Percentiles rank a stretch among this genome's conserved stretches.
Evolutionary conservation across 2,888 invertebrate species (phyloP).

Genomic region (Subacronicta megacephala): DNA sequence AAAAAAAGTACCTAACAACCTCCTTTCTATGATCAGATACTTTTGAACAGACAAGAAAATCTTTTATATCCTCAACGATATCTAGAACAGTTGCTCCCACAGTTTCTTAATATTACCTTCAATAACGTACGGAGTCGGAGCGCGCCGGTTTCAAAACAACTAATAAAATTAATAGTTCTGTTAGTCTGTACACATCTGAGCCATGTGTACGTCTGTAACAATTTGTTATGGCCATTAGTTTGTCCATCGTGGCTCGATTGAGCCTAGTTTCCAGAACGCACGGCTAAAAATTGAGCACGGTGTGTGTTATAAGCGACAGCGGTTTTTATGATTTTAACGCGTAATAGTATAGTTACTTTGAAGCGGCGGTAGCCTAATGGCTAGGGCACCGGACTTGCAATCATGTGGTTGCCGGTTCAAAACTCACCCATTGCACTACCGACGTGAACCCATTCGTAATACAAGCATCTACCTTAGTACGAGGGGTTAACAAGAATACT

Average conservation of each 20-base stretch:
- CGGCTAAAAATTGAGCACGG: conserved; percentile 61
- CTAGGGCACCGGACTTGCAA: too few species aligned
- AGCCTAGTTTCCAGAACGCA: conserved; percentile 70
- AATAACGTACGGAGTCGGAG: conserved; percentile 21
- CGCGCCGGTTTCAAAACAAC: conserved; percentile 60
- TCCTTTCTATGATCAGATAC: not conserved
- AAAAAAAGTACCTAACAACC: too few species aligned
- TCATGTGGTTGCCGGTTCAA: too few species aligned
- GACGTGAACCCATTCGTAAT: too few species aligned
- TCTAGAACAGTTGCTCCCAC: conserved; percentile 36
- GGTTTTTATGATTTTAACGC: too few species aligned
- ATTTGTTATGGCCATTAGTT: conserved; percentile 76
- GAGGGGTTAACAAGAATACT: too few species aligned
- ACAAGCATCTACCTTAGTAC: too few species aligned
- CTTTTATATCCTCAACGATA: conserved; percentile 14
- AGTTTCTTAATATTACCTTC: conserved; percentile 40
- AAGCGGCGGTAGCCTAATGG: too few species aligned
- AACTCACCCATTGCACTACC: too few species aligned
- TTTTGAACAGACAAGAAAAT: conserved; percentile 10
- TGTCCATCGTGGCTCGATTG: conserved; percentile 63
- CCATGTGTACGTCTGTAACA: conserved; percentile 62
- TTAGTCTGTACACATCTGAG: conserved; percentile 60
- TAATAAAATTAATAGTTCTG: conserved; percentile 66
- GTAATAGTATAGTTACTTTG: too few species aligned
- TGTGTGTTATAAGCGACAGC: conserved; percentile 43